Base-by-base conservation (phyloP, 37 sponge, comb jelly and placozoan genomes). In the Aplysina aerophoba region DNA sequence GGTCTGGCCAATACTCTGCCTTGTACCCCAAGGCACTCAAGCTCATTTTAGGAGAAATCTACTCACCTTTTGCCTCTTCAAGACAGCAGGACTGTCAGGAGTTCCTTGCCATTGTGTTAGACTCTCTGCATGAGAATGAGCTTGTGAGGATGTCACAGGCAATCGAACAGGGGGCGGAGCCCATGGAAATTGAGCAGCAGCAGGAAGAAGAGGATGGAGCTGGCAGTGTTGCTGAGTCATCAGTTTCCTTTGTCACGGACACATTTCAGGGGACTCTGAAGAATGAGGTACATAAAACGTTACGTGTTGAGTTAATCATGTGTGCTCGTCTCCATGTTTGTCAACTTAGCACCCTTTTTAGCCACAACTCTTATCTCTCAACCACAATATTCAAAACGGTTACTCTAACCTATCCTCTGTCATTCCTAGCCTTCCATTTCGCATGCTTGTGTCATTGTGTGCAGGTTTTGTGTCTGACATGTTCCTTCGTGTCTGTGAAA, bases 31-130 rank as follows among this genome's bases (percentile, higher is more conserved):
- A 73, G 63, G 44, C 69, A 16, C 86, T 94, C 81, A 90, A 90
- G 44, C 69, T 37, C 28, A 60, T 87, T 37, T 67, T 94, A 13
- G 94, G 91, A 14, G 54, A 88, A 20, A 22, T 85, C 20, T 88
- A 88, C 73, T 80, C 85, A 5, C 94, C 88, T 59, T 94, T 94
- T 81, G 81, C 59, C 35, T 85, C 82, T 15, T 81, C 39, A 59
- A 85, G 91, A 79, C 92, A 90, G 89, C 94, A 94, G 67, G 94
- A 94, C 75, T 85, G 89, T 35, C 94, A 94, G 59, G 94, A 94
- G 82, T 94, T 94, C 40, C 85, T 94, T 64, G 88, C 89, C 17
- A 55, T 94, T 57, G 56, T 94, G 55, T 77, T 94, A 67, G 94
- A 90, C 84, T 54, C 59, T 64, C 83, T 92, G 5, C 89, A 92